Base-by-base conservation (phyloP, 2,113 vertebrate genomes). In the Penelope pileata region DNA sequence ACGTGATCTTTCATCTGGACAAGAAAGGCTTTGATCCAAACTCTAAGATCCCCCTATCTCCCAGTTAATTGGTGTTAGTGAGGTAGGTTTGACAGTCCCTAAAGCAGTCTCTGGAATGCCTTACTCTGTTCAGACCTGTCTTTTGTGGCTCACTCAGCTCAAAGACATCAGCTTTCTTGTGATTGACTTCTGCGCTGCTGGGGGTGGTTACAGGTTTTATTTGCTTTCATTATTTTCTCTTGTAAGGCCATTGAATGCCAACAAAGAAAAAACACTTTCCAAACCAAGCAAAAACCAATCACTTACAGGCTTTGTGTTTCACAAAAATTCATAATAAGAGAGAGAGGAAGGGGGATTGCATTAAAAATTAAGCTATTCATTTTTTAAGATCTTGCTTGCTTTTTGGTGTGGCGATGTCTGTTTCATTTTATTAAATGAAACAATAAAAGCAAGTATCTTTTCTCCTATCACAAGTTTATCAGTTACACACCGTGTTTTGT, bases 61-160 rank as follows among this genome's bases (percentile, higher is more conserved):
- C 54, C 50, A 70, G 70, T 95, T 97, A 97, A 97, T 92, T 97
- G 47, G 75, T 96, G 78, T 97, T 94, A 95, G 82, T 91, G 78
- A 96, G 96, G 92, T 95, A 93, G 91, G 59, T 96, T 85, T 97
- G 93, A 95, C 84, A 93, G 79, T 80, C 74, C 40, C 58, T 95
- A 88, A 96, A 66, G 0, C 54, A 58, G 62, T 51, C 66, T 92
- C 92, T 94, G 90, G 70, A 77, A 94, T 94, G 92, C 90, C 81
- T 95, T 87, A 91, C 88, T 82, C 58, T 38, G 43, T 75, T 88
- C 88, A 94, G 87, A 93, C 54, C 95, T 91, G 91, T 86, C 91
- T 91, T 62, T 94, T 96, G 92, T 92, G 88, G 40, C 76, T 87
- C 90, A 69, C 73, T 81, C 72, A 94, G 74, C 53, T 50, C 86